phyloP scores from a whole-genome alignment of 2,888 invertebrate species.

The Ormia ochracea region DNA sequence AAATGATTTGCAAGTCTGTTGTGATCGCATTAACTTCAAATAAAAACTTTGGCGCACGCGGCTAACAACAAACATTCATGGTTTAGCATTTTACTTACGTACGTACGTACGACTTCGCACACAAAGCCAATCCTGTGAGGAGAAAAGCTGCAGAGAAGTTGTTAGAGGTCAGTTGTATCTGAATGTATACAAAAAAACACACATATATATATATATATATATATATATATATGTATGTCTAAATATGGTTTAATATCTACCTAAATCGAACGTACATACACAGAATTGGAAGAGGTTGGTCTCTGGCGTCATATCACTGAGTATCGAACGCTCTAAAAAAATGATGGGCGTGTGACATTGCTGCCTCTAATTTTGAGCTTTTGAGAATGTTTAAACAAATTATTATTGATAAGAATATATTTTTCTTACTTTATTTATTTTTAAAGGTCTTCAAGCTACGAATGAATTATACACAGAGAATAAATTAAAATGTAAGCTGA shows the following conservation, averaged over 20 bases:
- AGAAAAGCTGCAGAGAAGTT: conserved; percentile 49
- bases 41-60: conserved; percentile 62
- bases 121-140: conserved; percentile 59
- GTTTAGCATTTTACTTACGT: neutral
- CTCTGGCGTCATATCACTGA: conserved; percentile 63
- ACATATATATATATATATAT: neutral
- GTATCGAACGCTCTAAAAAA: conserved; percentile 72
- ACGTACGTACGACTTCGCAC: too few species aligned
- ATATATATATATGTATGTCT: conserved; percentile 30
- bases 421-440: neutral
- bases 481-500: neutral
- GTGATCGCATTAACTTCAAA: conserved; percentile 58
- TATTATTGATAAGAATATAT: conserved; percentile 57
- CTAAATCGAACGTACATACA: conserved; percentile 32
- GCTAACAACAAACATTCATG: conserved; percentile 59
- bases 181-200: neutral
- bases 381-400: conserved; percentile 57
- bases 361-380: conserved; percentile 71
- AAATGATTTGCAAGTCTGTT: conserved; percentile 52
- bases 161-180: conserved; percentile 59
- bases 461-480: conserved; percentile 49
- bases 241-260: too few species aligned
- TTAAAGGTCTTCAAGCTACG: conserved; percentile 50
- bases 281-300: conserved; percentile 64
- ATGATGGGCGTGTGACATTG: conserved; percentile 75